These are phyloP conservation scores for Lophotis ruficrista DNA, from an alignment of 2,113 vertebrate species.

Conservation along the genomic window DNA sequence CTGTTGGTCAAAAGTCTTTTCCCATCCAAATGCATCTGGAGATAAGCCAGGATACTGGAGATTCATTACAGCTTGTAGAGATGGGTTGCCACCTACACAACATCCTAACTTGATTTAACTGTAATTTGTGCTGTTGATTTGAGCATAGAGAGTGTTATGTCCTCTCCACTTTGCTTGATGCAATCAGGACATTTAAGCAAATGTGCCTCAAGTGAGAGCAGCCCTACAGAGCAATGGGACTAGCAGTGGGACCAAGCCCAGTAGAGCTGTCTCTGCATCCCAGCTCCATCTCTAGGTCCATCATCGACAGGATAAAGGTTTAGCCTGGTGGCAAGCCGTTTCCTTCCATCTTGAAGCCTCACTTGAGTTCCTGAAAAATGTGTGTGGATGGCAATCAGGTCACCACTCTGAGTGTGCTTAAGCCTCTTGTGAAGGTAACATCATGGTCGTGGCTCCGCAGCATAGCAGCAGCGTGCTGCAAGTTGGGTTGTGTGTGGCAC, in stretches of 20 bases:
- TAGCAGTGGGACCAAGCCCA: background rate
- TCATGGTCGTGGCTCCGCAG: accelerated
- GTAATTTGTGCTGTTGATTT: background rate
- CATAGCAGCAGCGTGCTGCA: background rate
- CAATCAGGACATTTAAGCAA: background rate
- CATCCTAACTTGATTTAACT: background rate
- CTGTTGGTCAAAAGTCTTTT: slow-evolving; percentile 24
- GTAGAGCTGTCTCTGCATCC: background rate
- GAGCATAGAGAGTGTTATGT: background rate
- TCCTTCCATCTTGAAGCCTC: background rate
- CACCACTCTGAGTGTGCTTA: too few relatives aligned
- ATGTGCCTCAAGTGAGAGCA: background rate
- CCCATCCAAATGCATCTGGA: background rate
- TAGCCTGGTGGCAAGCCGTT: background rate
- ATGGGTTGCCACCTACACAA: background rate
- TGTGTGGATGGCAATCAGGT: background rate
- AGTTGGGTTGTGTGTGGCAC: background rate
- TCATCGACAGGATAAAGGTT: background rate
- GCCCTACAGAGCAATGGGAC: background rate
- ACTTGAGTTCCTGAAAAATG: background rate
- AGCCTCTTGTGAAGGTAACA: background rate
- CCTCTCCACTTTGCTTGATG: background rate
- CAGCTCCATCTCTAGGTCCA: background rate
- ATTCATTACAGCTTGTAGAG: background rate
- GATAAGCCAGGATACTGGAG: background rate